Percentiles rank a stretch among this genome's conserved stretches.
These are phyloP conservation scores for Hassar affinis DNA, from an alignment of 2,113 vertebrate genomes.

Conservation along the genomic window DNA sequence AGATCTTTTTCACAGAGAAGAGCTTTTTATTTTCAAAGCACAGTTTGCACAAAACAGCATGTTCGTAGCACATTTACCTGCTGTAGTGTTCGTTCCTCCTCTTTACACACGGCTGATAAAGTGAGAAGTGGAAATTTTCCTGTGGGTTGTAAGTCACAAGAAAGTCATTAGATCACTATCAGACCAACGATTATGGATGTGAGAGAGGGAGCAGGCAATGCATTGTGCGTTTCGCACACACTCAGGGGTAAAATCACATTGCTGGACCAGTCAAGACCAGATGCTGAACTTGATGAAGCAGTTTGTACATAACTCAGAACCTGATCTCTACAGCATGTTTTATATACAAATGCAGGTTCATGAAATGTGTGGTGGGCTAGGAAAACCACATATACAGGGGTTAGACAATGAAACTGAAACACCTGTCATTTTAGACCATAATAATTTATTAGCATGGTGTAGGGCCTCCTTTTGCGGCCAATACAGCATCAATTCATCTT, in stretches of 20 bases:
- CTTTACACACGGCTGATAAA: neutral
- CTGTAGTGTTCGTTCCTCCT: neutral
- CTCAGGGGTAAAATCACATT: constrained; percentile 43
- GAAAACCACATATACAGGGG: too few relatives aligned
- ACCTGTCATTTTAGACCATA: too few relatives aligned
- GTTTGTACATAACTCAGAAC: too few relatives aligned
- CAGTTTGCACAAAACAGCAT: neutral
- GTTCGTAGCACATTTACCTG: neutral
- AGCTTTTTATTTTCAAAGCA: neutral
- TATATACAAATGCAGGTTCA: neutral
- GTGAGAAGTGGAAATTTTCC: constrained; percentile 30
- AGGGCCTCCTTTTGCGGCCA: too few relatives aligned
- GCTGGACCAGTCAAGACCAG: constrained; percentile 5
- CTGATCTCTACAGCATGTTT: neutral
- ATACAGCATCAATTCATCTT: too few relatives aligned
- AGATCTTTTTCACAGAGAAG: neutral
- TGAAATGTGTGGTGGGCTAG: neutral
- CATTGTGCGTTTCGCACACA: constrained; percentile 18
- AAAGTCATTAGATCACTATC: constrained; percentile 25
- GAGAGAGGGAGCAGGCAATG: constrained; percentile 5
- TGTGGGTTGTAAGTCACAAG: constrained; percentile 4
- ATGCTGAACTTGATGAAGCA: neutral
- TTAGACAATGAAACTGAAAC: too few relatives aligned
- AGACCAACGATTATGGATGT: constrained; percentile 40
- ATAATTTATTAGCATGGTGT: too few relatives aligned